Evolutionary conservation across 2,113 vertebrate species (phyloP), one percentile per base, ranked within the genome.

Genomic region (Bujurquina vittata): DNA sequence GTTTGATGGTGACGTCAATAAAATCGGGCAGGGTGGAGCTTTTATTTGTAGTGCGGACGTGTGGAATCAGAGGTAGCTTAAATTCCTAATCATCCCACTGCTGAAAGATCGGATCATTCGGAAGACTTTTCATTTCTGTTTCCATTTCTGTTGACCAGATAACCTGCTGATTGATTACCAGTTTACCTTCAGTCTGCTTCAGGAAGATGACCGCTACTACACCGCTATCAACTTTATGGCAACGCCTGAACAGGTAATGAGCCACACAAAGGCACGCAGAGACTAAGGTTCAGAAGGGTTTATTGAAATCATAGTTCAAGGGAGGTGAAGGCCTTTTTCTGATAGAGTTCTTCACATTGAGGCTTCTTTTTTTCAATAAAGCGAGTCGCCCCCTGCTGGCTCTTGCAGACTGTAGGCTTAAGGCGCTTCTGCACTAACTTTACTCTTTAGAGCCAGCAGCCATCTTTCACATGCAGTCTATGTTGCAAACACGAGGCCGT

Each of bases 191-290:
- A 99, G 98, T 85, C 93, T 99, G 82, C 93, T 98, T 18, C 98
- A 99, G 94, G 98, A 99, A 77, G 98, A 99, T 23, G 98, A 99
- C 91, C 97, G 97, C 1, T 94, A 99, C 87, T 97, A 98, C 91
- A 99, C 98, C 2, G 97, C 97, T 85, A 98, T 99, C 91, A 99
- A 99, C 95, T 99, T 99, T 83, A 98, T 99, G 94, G 98, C 97
- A 63, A 98, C 97, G 73, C 98, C 98, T 61, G 98, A 99, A 74
- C 98, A 99, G 97, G 98, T 96, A 86, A 60, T 18, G 15, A 5
- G 6, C 10, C 10, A 12, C 43, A 35, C 31, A 20, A 9, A 62
- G 9, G 9, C 15, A 29, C 5, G 29, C 49, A 12, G 23, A 31
- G 17, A 43, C 0, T 46, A 26, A 17, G 14, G 14, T 17, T 75